phyloP scores from a whole-genome alignment of 2,113 vertebrate genomes.

The Lethenteron reissneri region DNA sequence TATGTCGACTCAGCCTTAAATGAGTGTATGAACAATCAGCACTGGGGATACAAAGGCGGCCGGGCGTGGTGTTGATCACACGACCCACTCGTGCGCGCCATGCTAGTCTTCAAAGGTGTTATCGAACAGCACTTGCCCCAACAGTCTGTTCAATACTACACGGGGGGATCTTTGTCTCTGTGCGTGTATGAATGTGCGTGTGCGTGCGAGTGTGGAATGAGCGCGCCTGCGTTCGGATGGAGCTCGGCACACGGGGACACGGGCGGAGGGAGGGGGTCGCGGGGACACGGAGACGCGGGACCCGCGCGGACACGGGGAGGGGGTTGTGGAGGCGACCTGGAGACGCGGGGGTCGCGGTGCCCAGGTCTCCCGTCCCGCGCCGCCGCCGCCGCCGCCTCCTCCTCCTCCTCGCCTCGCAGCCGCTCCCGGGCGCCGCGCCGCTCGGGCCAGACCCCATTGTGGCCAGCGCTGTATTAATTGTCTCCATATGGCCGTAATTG shows the following conservation, averaged over 20 bases:
- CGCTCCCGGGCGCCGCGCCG: conserved; percentile 2
- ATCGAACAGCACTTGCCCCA: too few relatives aligned
- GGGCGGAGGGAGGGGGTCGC: not conserved
- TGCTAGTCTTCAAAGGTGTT: too few relatives aligned
- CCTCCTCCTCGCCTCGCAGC: not conserved
- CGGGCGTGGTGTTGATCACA: too few relatives aligned
- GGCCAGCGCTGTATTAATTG: conserved; percentile 5
- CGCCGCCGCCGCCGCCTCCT: not conserved
- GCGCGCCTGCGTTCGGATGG: not conserved
- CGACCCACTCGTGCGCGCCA: too few relatives aligned
- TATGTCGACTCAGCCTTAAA: too few relatives aligned
- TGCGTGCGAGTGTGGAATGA: not conserved
- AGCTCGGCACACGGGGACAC: not conserved
- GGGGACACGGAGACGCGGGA: not conserved
- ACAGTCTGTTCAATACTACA: too few relatives aligned
- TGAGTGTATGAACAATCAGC: too few relatives aligned
- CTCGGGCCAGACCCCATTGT: not conserved
- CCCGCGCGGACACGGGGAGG: not conserved
- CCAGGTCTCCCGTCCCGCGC: not conserved
- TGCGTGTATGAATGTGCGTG: not conserved
- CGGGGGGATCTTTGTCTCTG: too few relatives aligned
- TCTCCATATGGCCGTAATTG: conserved; percentile 6
- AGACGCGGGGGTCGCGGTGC: not conserved
- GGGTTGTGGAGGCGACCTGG: not conserved
- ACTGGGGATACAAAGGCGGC: too few relatives aligned